These are phyloP conservation scores for Drosophila sulfurigaster DNA, from an alignment of 1,140 invertebrate genomes.

Conservation along the genomic window DNA sequence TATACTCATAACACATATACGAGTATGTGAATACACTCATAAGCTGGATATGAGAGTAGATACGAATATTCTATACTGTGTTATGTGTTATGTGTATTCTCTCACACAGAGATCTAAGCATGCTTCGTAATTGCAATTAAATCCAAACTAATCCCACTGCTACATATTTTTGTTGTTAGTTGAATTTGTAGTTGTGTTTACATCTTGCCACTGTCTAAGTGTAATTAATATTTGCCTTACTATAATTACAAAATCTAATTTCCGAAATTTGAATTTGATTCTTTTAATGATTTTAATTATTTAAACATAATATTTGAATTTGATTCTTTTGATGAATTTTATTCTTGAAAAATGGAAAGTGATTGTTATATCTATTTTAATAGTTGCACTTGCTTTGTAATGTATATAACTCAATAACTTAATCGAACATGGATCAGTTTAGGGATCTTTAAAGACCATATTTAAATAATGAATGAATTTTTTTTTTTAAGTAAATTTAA, in stretches of 20 bases:
- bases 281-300: neutral
- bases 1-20: neutral
- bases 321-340: neutral
- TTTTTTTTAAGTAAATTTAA: too few relatives aligned
- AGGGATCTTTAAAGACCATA: too few relatives aligned
- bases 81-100: too few relatives aligned
- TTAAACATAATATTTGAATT: neutral
- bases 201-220: neutral
- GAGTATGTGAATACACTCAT: neutral
- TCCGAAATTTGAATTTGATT: neutral
- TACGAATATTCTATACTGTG: too few relatives aligned
- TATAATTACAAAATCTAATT: neutral
- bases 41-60: too few relatives aligned
- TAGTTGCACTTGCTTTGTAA: too few relatives aligned
- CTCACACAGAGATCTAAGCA: neutral
- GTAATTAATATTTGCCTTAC: conserved; percentile 11
- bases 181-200: conserved; percentile 14
- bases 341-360: too few relatives aligned
- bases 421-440: too few relatives aligned
- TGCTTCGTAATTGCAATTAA: conserved; percentile 22
- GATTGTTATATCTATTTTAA: too few relatives aligned
- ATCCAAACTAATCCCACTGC: conserved; percentile 10
- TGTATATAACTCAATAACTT: too few relatives aligned
- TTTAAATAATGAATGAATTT: too few relatives aligned
- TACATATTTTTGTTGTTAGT: conserved; percentile 5